These are phyloP conservation scores for Rapana venosa DNA, from an alignment of 2,888 invertebrate genomes.

Conservation along the genomic window DNA sequence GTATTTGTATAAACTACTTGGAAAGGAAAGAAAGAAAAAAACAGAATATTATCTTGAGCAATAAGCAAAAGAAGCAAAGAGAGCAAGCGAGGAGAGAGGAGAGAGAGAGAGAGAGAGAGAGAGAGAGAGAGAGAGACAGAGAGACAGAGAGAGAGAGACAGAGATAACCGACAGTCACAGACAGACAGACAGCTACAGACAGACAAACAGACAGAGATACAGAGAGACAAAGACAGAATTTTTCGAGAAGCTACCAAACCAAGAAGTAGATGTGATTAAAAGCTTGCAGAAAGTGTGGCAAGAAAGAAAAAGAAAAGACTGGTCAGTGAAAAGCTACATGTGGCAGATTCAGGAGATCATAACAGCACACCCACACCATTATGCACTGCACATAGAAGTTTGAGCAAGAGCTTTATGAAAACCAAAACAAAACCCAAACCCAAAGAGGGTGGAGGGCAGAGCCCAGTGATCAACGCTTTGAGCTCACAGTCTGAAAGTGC, in stretches of 20 bases:
- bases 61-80: neutral
- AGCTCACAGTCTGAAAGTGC: too few species aligned
- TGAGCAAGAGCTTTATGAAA: too few species aligned
- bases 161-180: neutral
- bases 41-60: neutral
- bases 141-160: conserved; percentile 11
- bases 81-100: neutral
- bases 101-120: neutral
- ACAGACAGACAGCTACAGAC: neutral
- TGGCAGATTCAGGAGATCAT: too few species aligned
- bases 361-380: too few species aligned
- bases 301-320: neutral
- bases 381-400: too few species aligned
- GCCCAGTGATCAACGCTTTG: too few species aligned
- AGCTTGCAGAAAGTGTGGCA: neutral
- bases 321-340: too few species aligned
- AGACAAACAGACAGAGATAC: neutral
- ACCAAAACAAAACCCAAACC: too few species aligned
- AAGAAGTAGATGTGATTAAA: too few species aligned
- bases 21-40: neutral
- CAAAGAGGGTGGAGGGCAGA: too few species aligned
- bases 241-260: too few species aligned
- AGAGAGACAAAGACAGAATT: neutral
- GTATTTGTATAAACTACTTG: too few species aligned
- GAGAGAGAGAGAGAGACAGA: conserved; percentile 9